Percentiles rank a stretch among this genome's conserved stretches.
Conservation (phyloP, 1,140 invertebrate genomes). For the Acyrthosiphon pisum region DNA sequence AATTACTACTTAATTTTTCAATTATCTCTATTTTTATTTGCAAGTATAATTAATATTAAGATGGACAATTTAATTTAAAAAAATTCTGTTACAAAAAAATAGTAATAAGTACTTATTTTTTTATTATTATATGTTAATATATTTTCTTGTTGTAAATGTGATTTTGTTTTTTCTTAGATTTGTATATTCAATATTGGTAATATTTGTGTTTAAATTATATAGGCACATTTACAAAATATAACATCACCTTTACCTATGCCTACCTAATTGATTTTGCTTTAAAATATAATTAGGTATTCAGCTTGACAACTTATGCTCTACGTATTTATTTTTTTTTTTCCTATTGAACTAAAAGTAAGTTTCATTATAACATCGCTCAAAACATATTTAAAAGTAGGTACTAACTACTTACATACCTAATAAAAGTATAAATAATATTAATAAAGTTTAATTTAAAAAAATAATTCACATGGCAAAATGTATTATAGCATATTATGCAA, state of each 20-base stretch:
- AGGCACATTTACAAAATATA: not conserved
- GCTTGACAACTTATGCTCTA: not conserved
- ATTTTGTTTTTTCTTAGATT: not conserved
- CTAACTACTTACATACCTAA: too few relatives aligned
- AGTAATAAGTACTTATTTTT: not conserved
- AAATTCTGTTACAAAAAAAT: not conserved
- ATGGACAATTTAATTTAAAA: constrained; percentile 22
- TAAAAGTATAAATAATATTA: not conserved
- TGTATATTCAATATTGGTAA: not conserved
- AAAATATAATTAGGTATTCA: not conserved
- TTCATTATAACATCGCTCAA: not conserved
- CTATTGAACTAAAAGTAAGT: not conserved
- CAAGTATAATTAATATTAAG: constrained; percentile 20
- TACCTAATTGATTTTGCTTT: not conserved
- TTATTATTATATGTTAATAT: constrained; percentile 38
- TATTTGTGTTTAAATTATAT: not conserved
- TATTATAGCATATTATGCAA: not conserved
- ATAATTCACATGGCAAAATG: not conserved
- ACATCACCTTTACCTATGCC: not conserved
- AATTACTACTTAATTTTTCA: constrained; percentile 26
- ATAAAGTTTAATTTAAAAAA: not conserved
- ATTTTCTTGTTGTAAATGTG: not conserved
- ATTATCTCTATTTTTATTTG: constrained; percentile 14
- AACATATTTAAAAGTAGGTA: not conserved
- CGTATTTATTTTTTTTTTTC: not conserved